Evolutionary conservation across 2,888 invertebrate species (phyloP).

Genomic region (Criorhina ranunculi): DNA sequence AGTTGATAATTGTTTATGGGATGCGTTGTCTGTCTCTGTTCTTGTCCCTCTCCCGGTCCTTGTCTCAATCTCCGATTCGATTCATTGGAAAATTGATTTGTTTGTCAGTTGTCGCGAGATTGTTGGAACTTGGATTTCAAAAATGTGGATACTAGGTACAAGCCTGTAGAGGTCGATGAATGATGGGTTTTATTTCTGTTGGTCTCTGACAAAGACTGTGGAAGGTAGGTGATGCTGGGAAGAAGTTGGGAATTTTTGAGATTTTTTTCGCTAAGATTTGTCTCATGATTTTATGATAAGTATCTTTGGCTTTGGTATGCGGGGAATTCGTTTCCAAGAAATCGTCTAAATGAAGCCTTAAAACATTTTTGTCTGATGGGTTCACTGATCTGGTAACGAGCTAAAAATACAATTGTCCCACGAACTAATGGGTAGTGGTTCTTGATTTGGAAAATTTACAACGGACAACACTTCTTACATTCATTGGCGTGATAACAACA

Average conservation of each 20-base stretch:
- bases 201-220: background rate
- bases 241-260: constrained; percentile 11
- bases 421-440: no score
- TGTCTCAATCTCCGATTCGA: constrained; percentile 36
- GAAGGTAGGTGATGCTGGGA: no score
- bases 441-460: no score
- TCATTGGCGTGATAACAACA: no score
- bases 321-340: background rate
- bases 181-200: constrained; percentile 14
- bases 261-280: background rate
- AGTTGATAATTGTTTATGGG: constrained; percentile 75
- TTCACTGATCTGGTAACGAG: no score
- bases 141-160: no score
- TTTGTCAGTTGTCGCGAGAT: constrained; percentile 59
- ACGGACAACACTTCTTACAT: no score
- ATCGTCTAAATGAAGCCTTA: no score
- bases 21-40: constrained; percentile 26
- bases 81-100: constrained; percentile 63
- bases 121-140: constrained; percentile 1
- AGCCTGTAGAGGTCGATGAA: constrained; percentile 29
- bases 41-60: background rate
- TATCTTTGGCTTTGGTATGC: background rate
- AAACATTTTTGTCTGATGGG: no score
- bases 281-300: constrained; percentile 2
- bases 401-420: no score